Conservation (phyloP, 2,113 vertebrate species). For the Micronisus gabar region DNA sequence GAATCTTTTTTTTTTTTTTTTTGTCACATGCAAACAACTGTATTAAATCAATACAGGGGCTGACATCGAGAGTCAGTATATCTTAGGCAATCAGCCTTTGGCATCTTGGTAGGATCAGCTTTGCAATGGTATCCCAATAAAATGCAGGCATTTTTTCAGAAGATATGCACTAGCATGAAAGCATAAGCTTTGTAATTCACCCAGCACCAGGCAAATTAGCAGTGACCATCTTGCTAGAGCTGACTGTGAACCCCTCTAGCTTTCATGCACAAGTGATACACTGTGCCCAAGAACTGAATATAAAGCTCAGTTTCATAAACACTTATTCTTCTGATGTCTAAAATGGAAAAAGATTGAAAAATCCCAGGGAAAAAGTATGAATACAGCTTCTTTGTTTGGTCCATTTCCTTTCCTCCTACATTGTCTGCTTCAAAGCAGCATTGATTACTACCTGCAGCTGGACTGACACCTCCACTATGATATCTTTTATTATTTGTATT, state of each 20-base stretch:
- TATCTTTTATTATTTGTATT: neutral
- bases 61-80: neutral
- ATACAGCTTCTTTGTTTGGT: neutral
- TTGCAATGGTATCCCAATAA: neutral
- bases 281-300: neutral
- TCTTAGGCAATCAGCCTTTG: neutral
- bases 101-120: neutral
- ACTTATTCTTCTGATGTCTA: neutral
- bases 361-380: neutral
- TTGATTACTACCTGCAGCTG: neutral
- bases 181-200: neutral
- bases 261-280: neutral
- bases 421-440: neutral
- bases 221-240: neutral
- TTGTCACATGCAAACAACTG: neutral
- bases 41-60: neutral
- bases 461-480: neutral
- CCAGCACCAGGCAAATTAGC: neutral
- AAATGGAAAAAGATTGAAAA: neutral
- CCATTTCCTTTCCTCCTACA: neutral
- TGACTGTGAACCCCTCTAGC: neutral
- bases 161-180: neutral
- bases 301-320: neutral
- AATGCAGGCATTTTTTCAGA: neutral
- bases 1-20: neutral